Percentiles rank a stretch among this genome's conserved stretches.
These are phyloP conservation scores for Pseudococcus longispinus DNA, from an alignment of 2,888 invertebrate genomes.

Conservation along the genomic window DNA sequence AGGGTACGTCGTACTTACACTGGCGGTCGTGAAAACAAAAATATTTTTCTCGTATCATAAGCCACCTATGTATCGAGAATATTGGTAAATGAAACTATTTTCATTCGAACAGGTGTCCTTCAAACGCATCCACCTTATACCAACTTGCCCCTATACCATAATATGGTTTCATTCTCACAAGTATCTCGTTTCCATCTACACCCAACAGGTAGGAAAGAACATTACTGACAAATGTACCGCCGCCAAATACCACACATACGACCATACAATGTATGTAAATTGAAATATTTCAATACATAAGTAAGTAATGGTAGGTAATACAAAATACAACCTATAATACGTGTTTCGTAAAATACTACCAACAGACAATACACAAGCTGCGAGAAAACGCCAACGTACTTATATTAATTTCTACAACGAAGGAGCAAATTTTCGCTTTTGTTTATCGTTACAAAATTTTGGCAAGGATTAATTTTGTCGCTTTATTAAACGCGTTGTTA, in stretches of 20 bases:
- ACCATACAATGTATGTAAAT: neutral
- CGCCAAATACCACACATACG: neutral
- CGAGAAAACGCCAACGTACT: neutral
- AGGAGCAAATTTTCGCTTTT: slow-evolving; percentile 11
- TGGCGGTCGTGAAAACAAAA: neutral
- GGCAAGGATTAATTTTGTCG: slow-evolving; percentile 2
- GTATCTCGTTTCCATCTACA: neutral
- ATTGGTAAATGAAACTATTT: neutral
- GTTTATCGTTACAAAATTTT: neutral
- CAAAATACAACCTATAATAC: neutral
- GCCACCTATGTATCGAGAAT: neutral
- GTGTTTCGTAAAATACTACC: neutral
- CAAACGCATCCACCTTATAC: neutral
- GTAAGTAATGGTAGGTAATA: neutral
- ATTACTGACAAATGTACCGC: neutral
- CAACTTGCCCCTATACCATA: neutral
- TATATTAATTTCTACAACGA: slow-evolving; percentile 9
- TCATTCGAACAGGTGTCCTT: neutral
- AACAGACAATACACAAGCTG: neutral
- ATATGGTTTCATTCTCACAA: neutral
- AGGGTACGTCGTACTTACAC: neutral
- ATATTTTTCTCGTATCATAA: neutral
- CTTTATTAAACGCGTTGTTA: neutral
- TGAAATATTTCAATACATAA: neutral
- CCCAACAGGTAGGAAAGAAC: neutral